Evolutionary conservation across 2,888 invertebrate genomes (phyloP).

Genomic region (Catocala fraxini): DNA sequence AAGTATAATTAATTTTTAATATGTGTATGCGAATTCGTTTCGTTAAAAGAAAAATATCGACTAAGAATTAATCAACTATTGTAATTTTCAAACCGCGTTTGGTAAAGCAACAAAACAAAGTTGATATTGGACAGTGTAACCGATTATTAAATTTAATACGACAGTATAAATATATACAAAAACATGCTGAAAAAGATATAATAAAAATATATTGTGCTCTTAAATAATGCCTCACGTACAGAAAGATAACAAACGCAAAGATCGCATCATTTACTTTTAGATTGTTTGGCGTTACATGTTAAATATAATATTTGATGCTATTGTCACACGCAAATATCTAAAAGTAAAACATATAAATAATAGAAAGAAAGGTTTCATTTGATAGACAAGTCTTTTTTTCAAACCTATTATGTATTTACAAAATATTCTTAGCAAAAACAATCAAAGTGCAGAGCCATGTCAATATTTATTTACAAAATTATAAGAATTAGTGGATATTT

Average conservation of each 20-base stretch:
- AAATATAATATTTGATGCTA: neutral
- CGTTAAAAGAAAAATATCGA: too few relatives aligned
- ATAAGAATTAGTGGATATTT: slow-evolving; percentile 52
- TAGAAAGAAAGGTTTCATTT: slow-evolving; percentile 3
- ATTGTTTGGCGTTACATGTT: neutral
- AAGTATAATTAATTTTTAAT: too few relatives aligned
- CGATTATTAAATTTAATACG: slow-evolving; percentile 15
- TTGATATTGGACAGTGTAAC: slow-evolving; percentile 35
- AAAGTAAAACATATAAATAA: slow-evolving; percentile 11
- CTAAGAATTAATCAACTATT: too few relatives aligned
- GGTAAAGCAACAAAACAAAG: too few relatives aligned
- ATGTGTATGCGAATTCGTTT: too few relatives aligned
- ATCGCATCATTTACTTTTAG: slow-evolving; percentile 5
- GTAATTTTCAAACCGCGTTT: too few relatives aligned
- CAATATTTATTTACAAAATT: slow-evolving; percentile 37
- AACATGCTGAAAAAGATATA: slow-evolving; percentile 33
- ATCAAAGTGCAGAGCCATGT: slow-evolving; percentile 39
- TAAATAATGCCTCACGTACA: slow-evolving; percentile 9
- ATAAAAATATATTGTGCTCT: slow-evolving; percentile 16
- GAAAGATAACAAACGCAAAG: slow-evolving; percentile 15
- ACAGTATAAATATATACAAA: slow-evolving; percentile 21
- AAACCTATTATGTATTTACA: slow-evolving; percentile 13
- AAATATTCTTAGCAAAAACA: slow-evolving; percentile 35
- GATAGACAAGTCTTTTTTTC: slow-evolving; percentile 1
- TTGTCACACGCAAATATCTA: neutral